Evolutionary conservation across 2,797 vertebrate genomes (phyloP).

Genomic region (Aphelocoma californica): DNA sequence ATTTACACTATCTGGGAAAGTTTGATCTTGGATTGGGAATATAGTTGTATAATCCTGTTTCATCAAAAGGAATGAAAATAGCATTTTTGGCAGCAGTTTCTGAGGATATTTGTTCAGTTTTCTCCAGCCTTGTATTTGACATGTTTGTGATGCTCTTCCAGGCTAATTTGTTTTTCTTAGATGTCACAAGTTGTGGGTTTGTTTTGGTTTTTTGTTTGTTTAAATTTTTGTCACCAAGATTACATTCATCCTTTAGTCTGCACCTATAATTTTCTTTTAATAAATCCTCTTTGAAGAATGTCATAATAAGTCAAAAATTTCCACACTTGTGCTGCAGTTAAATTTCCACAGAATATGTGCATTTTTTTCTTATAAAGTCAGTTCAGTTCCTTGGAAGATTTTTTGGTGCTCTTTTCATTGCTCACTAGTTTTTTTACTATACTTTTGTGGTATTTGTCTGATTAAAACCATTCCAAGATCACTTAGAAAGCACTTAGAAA

Average conservation of each 20-base stretch:
- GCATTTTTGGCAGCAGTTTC: background rate
- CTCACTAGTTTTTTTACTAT: fast-evolving
- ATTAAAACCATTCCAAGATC: background rate
- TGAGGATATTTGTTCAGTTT: background rate
- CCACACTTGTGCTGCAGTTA: background rate
- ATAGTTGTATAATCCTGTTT: background rate
- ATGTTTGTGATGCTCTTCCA: background rate
- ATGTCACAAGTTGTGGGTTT: background rate
- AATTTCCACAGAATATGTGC: background rate
- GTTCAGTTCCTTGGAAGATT: background rate
- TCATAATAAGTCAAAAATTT: background rate
- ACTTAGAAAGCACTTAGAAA: background rate
- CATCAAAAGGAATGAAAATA: background rate
- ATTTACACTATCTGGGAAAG: background rate
- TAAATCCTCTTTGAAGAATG: background rate
- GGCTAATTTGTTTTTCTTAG: background rate
- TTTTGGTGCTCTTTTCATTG: background rate
- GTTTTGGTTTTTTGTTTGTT: background rate
- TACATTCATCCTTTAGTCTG: background rate
- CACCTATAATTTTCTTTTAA: background rate
- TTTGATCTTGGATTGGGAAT: background rate
- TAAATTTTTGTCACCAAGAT: background rate
- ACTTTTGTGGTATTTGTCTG: background rate
- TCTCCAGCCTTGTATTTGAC: background rate
- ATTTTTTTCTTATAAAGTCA: background rate